Percentiles rank a stretch among this genome's conserved stretches.
These are phyloP conservation scores for Ictalurus punctatus DNA, from an alignment of 2,113 vertebrate genomes.

Conservation along the genomic window DNA sequence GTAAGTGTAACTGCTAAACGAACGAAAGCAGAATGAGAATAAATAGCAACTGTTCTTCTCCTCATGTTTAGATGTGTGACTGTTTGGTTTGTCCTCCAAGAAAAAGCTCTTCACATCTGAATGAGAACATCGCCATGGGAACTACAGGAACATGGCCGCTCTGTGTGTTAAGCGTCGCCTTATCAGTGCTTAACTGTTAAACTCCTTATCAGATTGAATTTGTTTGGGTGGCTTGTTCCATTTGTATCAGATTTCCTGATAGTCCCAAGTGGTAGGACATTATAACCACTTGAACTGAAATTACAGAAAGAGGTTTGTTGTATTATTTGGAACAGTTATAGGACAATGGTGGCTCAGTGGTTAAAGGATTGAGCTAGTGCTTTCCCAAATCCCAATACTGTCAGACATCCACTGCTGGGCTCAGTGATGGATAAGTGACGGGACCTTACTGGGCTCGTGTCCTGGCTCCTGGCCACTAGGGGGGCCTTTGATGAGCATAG, in stretches of 20 bases:
- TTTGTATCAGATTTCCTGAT: not conserved
- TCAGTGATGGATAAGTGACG: not conserved
- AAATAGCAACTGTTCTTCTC: not conserved
- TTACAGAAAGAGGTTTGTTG: not conserved
- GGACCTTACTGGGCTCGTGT: not conserved
- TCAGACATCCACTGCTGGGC: not conserved
- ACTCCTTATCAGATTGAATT: not conserved
- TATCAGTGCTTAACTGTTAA: not conserved
- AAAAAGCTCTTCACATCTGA: not conserved
- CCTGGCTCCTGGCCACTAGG: not conserved
- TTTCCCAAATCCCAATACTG: not conserved
- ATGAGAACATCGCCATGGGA: not conserved
- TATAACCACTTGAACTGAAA: not conserved
- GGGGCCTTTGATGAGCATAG: not conserved
- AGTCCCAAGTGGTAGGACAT: not conserved
- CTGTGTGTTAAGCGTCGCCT: not conserved
- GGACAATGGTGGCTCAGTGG: not conserved
- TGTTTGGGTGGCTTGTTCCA: not conserved
- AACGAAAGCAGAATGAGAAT: not conserved
- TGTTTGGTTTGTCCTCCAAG: not conserved
- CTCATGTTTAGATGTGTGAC: not conserved
- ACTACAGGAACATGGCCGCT: not conserved
- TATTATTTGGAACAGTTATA: not conserved
- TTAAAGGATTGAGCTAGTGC: not conserved
- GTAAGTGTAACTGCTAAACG: not conserved